Percentiles rank a stretch among this genome's conserved stretches.
phyloP scores from a whole-genome alignment of 2,113 vertebrate genomes.

The Forbesichthys agassizii region DNA sequence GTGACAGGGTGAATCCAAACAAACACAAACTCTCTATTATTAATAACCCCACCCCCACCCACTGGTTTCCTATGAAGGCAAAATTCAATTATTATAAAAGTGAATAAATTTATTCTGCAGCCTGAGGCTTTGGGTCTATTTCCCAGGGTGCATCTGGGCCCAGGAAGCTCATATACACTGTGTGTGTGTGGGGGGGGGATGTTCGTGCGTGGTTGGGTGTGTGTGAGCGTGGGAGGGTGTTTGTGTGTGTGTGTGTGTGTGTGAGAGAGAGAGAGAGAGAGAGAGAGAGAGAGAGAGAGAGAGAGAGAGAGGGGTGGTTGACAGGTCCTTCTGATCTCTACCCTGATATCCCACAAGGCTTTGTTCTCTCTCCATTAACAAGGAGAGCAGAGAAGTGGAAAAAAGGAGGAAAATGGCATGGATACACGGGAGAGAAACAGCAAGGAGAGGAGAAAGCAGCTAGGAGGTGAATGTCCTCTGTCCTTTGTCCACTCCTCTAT shows the following conservation, averaged over 20 bases:
- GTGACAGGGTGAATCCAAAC: no score
- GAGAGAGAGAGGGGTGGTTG: neutral
- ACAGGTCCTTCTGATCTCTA: no score
- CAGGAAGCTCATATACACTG: neutral
- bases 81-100: no score
- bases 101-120: constrained; percentile 1
- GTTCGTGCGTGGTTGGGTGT: neutral
- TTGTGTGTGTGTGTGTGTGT: neutral
- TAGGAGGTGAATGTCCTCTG: no score
- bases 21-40: no score
- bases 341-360: neutral
- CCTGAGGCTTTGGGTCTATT: constrained; percentile 41
- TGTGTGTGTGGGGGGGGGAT: neutral
- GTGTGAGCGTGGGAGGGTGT: neutral
- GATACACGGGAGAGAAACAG: neutral
- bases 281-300: neutral
- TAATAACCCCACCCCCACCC: no score
- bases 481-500: neutral
- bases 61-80: no score
- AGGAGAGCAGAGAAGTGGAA: neutral
- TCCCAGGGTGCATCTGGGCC: constrained; percentile 63
- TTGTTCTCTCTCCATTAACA: neutral
- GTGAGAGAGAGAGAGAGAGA: neutral
- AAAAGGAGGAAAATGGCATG: neutral
- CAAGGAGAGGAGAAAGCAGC: neutral